Base-by-base conservation (phyloP, 2,797 vertebrate species). In the Melanotaenia boesemani region DNA sequence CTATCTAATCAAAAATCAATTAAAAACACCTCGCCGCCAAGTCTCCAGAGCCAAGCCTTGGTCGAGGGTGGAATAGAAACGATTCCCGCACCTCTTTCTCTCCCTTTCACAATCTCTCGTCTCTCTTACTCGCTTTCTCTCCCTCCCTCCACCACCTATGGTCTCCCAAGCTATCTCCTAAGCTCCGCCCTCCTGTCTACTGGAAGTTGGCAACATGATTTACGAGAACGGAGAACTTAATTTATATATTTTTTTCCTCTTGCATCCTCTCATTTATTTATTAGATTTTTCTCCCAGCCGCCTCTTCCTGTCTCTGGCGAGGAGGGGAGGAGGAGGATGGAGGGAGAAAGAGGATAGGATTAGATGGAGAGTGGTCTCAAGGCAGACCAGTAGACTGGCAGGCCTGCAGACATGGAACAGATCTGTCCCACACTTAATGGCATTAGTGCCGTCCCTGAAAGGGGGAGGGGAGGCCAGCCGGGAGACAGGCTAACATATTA, bases 1-100 rank as follows among this genome's bases (percentile, higher is more conserved):
- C 94, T 93, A 89, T 90, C 94, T 95, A 95, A 95, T 95, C 94
- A 95, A 95, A 95, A 95, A 95, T 95, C 95, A 95, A 95, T 95
- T 95, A 95, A 95, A 95, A 95, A 95, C 95, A 95, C 95, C 95
- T 95, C 93, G 92, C 94, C 93, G 91, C 91, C 85, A 84, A 93
- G 92, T 94, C 94, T 95, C 93, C 89, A 93, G 91, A 94, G 94
- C 89, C 72, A 48, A 84, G 89, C 89, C 90, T 80, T 84, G 90
- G 91, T 92, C 91, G 92, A 92, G 92, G 91, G 89, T 93, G 93
- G 93, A 94, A 94, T 89, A 88, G 91, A 94, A 94, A 94, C 72
- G 85, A 91, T 95, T 95, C 94, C 94, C 93, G 92, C 91, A 91
- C 88, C 88, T 85, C 85, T 81, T 82, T 77, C 82, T 80, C 76